Conservation (phyloP, 2,888 invertebrate genomes). For the Callosobruchus maculatus region DNA sequence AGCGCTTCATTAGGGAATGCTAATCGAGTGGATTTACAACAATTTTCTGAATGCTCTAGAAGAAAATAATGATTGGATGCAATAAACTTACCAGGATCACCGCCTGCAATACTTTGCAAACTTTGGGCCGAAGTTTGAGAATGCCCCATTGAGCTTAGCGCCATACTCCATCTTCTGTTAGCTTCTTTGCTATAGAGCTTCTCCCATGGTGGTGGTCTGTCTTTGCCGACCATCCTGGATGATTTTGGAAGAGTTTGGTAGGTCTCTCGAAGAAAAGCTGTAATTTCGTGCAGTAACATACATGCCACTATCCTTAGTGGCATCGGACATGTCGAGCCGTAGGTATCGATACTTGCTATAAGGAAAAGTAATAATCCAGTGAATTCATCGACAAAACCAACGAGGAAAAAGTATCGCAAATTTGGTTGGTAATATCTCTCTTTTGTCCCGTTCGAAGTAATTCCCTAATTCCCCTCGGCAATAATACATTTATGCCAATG, state of each 20-base stretch:
- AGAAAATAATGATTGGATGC: too few species aligned
- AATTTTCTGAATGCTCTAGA: neutral
- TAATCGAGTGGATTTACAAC: too few species aligned
- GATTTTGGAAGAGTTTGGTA: conserved; percentile 80
- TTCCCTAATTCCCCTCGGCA: too few species aligned
- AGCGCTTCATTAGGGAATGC: too few species aligned
- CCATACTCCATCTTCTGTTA: conserved; percentile 93
- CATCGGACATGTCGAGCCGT: conserved; percentile 81
- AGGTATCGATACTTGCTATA: conserved; percentile 52
- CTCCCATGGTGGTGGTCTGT: conserved; percentile 79
- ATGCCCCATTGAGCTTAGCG: conserved; percentile 92
- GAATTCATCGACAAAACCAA: too few species aligned
- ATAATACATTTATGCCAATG: too few species aligned
- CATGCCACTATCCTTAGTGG: conserved; percentile 90
- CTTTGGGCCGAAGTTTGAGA: conserved; percentile 92
- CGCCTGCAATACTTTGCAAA: conserved; percentile 82
- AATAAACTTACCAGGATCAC: conserved; percentile 55
- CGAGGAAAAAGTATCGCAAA: too few species aligned
- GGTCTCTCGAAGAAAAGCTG: conserved; percentile 93
- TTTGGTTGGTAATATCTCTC: too few species aligned
- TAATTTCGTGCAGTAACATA: conserved; percentile 92
- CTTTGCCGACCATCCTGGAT: conserved; percentile 53
- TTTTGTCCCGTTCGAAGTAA: too few species aligned
- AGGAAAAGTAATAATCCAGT: conserved; percentile 7
- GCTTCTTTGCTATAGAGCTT: conserved; percentile 77